Evolutionary conservation across 2,888 invertebrate genomes (phyloP).

Genomic region (Hirtodrosophila duncani): DNA sequence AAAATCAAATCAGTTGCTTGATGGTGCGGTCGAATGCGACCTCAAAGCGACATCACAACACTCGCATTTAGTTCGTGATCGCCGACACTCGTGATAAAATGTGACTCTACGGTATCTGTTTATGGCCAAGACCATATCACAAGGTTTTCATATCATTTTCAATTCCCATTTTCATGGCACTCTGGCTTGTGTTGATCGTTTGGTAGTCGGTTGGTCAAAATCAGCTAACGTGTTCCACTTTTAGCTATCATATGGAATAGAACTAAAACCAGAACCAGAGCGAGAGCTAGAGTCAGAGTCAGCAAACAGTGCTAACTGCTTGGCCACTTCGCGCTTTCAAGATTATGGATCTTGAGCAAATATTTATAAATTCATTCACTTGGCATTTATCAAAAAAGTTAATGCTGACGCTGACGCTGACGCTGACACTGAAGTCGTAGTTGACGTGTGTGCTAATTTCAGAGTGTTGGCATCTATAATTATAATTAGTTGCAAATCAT

Average conservation of each 20-base stretch:
- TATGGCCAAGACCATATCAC: slow-evolving; percentile 22
- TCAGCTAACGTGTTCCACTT: neutral
- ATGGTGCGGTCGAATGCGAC: no score
- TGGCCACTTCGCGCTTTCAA: slow-evolving; percentile 42
- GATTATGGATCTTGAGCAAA: slow-evolving; percentile 32
- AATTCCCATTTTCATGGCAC: slow-evolving; percentile 19
- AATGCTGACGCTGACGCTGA: no score
- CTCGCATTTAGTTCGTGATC: slow-evolving; percentile 5
- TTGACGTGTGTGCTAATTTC: slow-evolving; percentile 53
- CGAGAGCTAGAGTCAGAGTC: no score
- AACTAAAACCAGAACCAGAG: no score
- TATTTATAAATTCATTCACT: slow-evolving; percentile 44
- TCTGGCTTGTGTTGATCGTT: slow-evolving; percentile 11
- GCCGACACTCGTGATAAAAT: slow-evolving; percentile 8
- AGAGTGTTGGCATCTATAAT: slow-evolving; percentile 12
- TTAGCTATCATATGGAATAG: no score
- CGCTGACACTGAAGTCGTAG: no score
- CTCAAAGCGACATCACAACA: no score
- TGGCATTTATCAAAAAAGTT: slow-evolving; percentile 24
- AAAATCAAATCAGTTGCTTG: no score
- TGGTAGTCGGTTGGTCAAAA: slow-evolving; percentile 17
- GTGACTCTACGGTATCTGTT: slow-evolving; percentile 19
- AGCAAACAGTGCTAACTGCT: slow-evolving; percentile 17
- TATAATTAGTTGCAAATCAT: slow-evolving; percentile 18
- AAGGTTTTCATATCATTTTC: slow-evolving; percentile 19